A percentile compares a stretch with the other conserved stretches of the same genome.
These are phyloP conservation scores for Callopanchax toddi DNA, from an alignment of 2,113 vertebrate genomes.

Conservation along the genomic window DNA sequence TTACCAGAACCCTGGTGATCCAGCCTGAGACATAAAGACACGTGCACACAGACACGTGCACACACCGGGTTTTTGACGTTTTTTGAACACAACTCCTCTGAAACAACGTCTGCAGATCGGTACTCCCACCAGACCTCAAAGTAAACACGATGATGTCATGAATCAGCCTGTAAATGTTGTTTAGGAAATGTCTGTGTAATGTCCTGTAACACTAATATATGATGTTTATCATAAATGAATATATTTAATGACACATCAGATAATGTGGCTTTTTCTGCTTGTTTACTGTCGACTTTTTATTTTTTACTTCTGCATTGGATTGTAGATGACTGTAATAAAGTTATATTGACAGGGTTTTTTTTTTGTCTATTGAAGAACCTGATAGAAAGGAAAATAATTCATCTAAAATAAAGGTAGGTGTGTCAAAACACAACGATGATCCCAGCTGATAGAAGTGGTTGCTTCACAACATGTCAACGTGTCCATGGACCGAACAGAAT, in stretches of 20 bases:
- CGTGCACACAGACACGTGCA: conserved; percentile 5
- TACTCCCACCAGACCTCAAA: conserved; percentile 49
- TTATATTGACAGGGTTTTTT: conserved; percentile 78
- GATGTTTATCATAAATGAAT: conserved; percentile 99
- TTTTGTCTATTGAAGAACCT: conserved; percentile 85
- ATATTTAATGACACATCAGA: conserved; percentile 98
- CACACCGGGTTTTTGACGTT: too few relatives aligned
- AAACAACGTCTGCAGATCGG: conserved; percentile 49
- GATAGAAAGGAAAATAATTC: conserved; percentile 86
- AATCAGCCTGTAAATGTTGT: conserved; percentile 92
- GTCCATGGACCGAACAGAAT: too few relatives aligned
- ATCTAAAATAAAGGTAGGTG: conserved; percentile 92
- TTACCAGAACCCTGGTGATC: conserved; percentile 20
- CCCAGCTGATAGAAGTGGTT: too few relatives aligned
- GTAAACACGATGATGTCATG: conserved; percentile 55
- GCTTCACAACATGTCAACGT: too few relatives aligned
- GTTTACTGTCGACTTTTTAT: conserved; percentile 49
- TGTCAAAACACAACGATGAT: conserved; percentile 34
- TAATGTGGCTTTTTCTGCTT: conserved; percentile 86
- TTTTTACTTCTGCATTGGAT: conserved; percentile 61
- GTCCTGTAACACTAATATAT: conserved; percentile 99
- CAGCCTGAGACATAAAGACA: background rate
- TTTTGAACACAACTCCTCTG: too few relatives aligned
- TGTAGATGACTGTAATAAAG: conserved; percentile 85
- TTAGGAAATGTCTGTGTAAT: conserved; percentile 87